Evolutionary conservation across 2,113 vertebrate species (phyloP).

Genomic region (Burhinus bistriatus): DNA sequence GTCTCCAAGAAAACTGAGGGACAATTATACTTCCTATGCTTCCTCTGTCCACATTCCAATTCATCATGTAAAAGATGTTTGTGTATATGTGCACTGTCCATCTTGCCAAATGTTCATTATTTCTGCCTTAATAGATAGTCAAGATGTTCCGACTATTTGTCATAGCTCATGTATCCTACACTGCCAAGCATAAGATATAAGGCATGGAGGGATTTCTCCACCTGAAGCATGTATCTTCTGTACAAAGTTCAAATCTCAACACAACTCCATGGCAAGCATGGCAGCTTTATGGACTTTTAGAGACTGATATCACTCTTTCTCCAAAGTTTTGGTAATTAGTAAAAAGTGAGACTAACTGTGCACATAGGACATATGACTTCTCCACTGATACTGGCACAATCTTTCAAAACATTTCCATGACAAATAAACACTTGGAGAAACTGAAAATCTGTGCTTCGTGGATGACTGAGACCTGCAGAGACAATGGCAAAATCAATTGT

Average conservation of each 20-base stretch:
- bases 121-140: not conserved
- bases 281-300: not conserved
- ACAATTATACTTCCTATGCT: not conserved
- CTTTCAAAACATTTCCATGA: not conserved
- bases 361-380: not conserved
- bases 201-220: not conserved
- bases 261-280: not conserved
- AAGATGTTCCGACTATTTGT: not conserved
- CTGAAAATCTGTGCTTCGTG: not conserved
- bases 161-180: not conserved
- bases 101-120: not conserved
- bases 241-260: not conserved
- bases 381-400: not conserved
- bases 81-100: not conserved
- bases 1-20: not conserved
- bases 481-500: not conserved
- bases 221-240: not conserved
- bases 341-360: not conserved
- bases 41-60: not conserved
- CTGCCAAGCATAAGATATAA: not conserved
- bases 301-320: not conserved
- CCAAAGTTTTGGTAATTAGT: not conserved
- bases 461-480: not conserved
- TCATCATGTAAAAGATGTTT: not conserved
- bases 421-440: not conserved